Conservation (phyloP, 2,113 vertebrate species). For the Pluvialis apricaria region DNA sequence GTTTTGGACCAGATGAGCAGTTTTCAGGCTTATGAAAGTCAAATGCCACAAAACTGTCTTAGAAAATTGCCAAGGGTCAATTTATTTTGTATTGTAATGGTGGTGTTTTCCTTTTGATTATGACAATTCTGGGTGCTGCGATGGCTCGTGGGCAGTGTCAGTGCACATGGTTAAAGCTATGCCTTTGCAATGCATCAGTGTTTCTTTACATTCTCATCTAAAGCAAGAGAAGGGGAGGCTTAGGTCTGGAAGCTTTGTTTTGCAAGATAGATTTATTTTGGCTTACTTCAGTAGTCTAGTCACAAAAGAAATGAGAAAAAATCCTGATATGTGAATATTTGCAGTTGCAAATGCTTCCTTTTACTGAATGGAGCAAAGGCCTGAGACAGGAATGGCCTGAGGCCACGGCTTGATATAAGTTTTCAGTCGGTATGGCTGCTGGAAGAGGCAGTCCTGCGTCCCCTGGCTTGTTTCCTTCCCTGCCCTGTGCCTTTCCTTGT, state of each 20-base stretch:
- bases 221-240: background rate
- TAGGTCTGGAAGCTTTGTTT: background rate
- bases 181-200: background rate
- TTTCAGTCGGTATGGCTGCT: background rate
- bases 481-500: background rate
- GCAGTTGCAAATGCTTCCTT: background rate
- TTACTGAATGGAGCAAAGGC: background rate
- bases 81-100: background rate
- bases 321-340: background rate
- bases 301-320: background rate
- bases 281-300: background rate
- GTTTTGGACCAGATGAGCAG: constrained; percentile 26
- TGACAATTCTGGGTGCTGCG: rapidly evolving
- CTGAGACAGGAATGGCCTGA: background rate
- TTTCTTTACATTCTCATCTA: background rate
- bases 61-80: constrained; percentile 20
- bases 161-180: background rate
- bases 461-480: background rate
- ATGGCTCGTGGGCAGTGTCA: background rate
- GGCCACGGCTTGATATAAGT: background rate
- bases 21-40: constrained; percentile 43
- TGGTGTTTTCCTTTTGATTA: background rate
- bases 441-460: background rate
- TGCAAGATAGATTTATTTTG: background rate
- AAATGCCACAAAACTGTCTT: constrained; percentile 21